Evolutionary conservation across 2,113 vertebrate genomes (phyloP).

Genomic region (Perognathus longimembris): DNA sequence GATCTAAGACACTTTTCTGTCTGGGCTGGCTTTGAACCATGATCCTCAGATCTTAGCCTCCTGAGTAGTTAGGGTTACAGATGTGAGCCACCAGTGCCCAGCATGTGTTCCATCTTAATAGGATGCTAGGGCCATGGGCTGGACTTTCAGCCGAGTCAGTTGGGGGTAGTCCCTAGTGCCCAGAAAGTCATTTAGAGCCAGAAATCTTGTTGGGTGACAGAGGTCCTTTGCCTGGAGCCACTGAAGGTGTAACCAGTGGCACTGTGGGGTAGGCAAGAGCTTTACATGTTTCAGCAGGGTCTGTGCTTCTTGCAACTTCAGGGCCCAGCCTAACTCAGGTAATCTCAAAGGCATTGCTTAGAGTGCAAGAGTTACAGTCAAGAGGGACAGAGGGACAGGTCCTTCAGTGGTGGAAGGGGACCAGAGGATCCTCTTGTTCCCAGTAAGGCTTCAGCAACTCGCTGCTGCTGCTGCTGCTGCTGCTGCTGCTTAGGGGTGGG

Average conservation of each 20-base stretch:
- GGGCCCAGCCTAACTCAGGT: background rate
- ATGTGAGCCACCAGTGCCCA: too few relatives aligned
- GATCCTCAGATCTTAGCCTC: too few relatives aligned
- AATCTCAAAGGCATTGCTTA: background rate
- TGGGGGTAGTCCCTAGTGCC: background rate
- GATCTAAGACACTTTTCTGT: too few relatives aligned
- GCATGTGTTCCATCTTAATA: background rate
- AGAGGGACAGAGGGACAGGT: background rate
- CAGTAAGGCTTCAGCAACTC: background rate
- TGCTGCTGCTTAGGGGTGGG: too few relatives aligned
- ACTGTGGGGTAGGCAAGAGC: background rate
- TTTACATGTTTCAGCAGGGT: background rate
- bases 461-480: too few relatives aligned
- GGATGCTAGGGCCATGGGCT: background rate
- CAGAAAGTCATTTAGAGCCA: background rate
- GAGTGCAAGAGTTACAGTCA: background rate
- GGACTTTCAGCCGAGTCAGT: background rate
- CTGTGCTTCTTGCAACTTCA: background rate
- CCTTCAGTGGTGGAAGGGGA: background rate
- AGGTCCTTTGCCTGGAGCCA: background rate
- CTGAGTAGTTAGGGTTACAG: too few relatives aligned
- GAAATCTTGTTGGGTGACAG: background rate
- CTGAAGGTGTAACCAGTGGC: background rate
- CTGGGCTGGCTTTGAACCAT: too few relatives aligned
- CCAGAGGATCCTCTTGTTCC: background rate